Base-by-base conservation (phyloP, 2,888 invertebrate genomes). In the Endotricha flammealis region DNA sequence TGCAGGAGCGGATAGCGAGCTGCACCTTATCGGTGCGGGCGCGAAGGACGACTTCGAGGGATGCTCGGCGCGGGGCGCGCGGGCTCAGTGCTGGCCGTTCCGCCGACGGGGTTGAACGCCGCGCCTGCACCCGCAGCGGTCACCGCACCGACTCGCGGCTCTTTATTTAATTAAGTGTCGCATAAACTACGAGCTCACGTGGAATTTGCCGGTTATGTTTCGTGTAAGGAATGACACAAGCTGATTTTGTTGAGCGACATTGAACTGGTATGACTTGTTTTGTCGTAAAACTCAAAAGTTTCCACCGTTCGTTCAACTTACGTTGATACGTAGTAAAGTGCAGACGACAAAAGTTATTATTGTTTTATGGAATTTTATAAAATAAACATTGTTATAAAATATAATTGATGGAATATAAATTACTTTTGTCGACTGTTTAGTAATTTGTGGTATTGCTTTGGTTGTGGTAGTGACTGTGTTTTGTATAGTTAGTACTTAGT, bases 131-230 rank as follows among this genome's bases (percentile, higher is more conserved):
- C 49, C 53, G 30, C 34, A 36, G 17, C 41, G 46, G 46, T 43
- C 46, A 43, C 48, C 57, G 49, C 48, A 46, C 44, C 60, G 53
- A 28, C 25, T 31, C 41, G 33, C 64, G 53, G 62, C 67, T 69
- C 64, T 66, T 73, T 70, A 81, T 73, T 64, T 64, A 77, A 81
- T 81, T 76, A 79, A 77, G 80, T 82, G 81, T 65, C 68, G 54
- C 67, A 72, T 70, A 68, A 78, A 80, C 74, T 69, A 61, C 64
- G 57, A 66, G 64, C 69, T 70, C 73, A 72, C 72, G 65, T 71
- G 68, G 68, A 67, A 65, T 59, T n/a, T 54, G 53, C 52, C 43
- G 50, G 47, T 56, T 43, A 56, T 62, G 57, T 63, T 63, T 58
- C 54, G 60, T 60, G 59, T 51, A 61, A 48, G 66, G 65, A 68